These are phyloP conservation scores for Cynodonichthys magdalenae DNA, from an alignment of 2,797 vertebrate species.

Conservation along the genomic window DNA sequence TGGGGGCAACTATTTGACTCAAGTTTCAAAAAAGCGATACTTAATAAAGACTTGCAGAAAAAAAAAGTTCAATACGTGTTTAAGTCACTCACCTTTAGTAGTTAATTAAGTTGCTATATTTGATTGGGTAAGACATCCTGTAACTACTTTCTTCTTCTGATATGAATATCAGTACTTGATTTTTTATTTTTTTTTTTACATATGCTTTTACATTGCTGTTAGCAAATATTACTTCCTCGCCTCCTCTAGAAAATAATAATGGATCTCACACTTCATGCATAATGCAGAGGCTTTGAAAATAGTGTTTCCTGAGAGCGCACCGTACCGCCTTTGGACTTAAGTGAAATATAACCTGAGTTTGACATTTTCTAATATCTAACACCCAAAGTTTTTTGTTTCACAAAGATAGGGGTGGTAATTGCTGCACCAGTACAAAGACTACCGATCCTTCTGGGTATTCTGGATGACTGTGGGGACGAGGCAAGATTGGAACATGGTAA, in stretches of 20 bases:
- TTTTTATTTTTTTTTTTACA: not conserved
- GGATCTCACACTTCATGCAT: slow-evolving; percentile 79
- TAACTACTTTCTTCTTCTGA: slow-evolving; percentile 5
- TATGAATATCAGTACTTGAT: slow-evolving; percentile 29
- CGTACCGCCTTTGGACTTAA: slow-evolving; percentile 78
- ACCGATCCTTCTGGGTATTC: slow-evolving; percentile 84
- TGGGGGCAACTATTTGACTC: slow-evolving; percentile 55
- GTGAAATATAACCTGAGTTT: slow-evolving; percentile 86
- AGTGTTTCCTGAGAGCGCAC: slow-evolving; percentile 70
- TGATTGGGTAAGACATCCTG: not conserved
- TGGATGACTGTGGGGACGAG: slow-evolving; percentile 83
- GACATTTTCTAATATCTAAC: slow-evolving; percentile 87
- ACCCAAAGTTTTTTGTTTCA: slow-evolving; percentile 85
- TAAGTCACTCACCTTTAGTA: slow-evolving; percentile 32
- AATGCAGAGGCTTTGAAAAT: slow-evolving; percentile 73
- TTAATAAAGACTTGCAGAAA: slow-evolving; percentile 61
- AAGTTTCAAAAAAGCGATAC: slow-evolving; percentile 58
- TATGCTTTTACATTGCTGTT: slow-evolving; percentile 28
- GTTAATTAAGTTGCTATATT: slow-evolving; percentile 46
- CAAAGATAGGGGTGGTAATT: slow-evolving; percentile 84
- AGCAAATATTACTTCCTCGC: slow-evolving; percentile 51
- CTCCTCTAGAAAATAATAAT: slow-evolving; percentile 65
- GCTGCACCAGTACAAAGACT: slow-evolving; percentile 82
- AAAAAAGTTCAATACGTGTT: slow-evolving; percentile 26
- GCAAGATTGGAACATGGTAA: slow-evolving; percentile 85